A percentile compares a stretch with the other conserved stretches of the same genome.
These are phyloP conservation scores for Patiria pectinifera DNA, from an alignment of 53 echinoderm and acorn worm species.

Conservation along the genomic window DNA sequence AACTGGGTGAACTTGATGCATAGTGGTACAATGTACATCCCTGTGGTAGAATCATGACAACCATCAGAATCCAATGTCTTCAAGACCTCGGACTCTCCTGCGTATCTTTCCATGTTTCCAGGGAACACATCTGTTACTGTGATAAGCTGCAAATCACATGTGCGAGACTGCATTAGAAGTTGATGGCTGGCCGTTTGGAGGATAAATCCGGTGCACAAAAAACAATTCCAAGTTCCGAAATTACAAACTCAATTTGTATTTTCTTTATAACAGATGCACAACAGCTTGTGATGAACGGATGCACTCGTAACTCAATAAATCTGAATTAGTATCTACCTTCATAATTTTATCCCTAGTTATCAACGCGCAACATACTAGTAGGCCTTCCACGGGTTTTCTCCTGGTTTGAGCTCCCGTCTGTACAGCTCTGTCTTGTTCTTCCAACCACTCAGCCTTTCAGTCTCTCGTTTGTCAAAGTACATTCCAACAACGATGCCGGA, in stretches of 20 bases:
- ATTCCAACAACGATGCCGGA: slow-evolving; percentile 67
- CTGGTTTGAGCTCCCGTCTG: slow-evolving; percentile 77
- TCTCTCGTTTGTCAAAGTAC: slow-evolving; percentile 79
- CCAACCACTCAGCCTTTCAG: slow-evolving; percentile 73
- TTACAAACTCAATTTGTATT: background rate
- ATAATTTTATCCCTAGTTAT: background rate
- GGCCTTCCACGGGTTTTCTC: slow-evolving; percentile 91
- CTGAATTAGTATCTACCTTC: background rate
- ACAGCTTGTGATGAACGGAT: background rate
- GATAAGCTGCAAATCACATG: background rate
- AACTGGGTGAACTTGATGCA: too few species aligned
- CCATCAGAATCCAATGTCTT: too few species aligned
- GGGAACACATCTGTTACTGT: background rate
- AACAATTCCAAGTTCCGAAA: background rate
- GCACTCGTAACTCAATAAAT: background rate
- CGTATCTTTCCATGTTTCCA: too few species aligned
- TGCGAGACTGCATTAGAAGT: background rate
- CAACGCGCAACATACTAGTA: background rate
- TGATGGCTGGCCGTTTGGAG: background rate
- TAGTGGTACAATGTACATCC: too few species aligned
- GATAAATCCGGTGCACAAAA: background rate
- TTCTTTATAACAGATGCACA: background rate
- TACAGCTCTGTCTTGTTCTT: slow-evolving; percentile 92
- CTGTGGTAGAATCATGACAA: too few species aligned
- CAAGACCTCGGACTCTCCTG: too few species aligned